These are phyloP conservation scores for Nemopilema nomurai DNA, from an alignment of 30 jellyfish, hydroid and myxozoan species.

Conservation along the genomic window DNA sequence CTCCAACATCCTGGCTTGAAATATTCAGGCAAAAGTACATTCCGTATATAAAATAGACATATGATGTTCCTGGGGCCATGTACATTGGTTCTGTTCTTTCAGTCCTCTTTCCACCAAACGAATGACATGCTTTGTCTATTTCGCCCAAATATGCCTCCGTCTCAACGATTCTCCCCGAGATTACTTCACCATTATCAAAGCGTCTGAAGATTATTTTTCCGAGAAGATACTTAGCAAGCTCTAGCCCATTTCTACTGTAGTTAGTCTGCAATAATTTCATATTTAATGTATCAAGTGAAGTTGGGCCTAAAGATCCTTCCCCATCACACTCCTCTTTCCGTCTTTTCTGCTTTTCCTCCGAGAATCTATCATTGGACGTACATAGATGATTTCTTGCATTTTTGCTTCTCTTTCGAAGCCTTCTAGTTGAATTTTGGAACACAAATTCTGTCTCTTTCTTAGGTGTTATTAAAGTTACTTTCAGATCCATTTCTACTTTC, in stretches of 20 bases:
- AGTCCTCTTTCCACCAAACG: slow-evolving; percentile 89
- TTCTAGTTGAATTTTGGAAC: neutral
- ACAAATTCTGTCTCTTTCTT: neutral
- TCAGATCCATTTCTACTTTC: too few species aligned
- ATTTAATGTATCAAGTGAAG: neutral
- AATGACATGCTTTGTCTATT: slow-evolving; percentile 83
- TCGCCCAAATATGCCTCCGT: slow-evolving; percentile 93
- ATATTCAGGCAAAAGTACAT: slow-evolving; percentile 87
- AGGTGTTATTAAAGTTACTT: neutral
- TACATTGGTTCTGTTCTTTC: slow-evolving; percentile 87
- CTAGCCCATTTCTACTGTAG: slow-evolving; percentile 42
- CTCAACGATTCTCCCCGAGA: slow-evolving; percentile 78
- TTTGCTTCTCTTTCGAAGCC: neutral
- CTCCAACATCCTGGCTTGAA: slow-evolving; percentile 86
- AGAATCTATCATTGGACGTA: neutral
- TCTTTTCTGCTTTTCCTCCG: neutral
- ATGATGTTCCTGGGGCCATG: slow-evolving; percentile 84
- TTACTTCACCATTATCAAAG: slow-evolving; percentile 13
- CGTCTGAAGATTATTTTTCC: slow-evolving; percentile 62
- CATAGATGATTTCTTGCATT: neutral
- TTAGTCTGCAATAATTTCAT: slow-evolving; percentile 18
- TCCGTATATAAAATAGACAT: slow-evolving; percentile 86
- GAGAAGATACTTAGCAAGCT: slow-evolving; percentile 64
- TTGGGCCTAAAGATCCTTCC: neutral
- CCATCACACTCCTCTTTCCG: neutral